Evolutionary conservation across 2,113 vertebrate genomes (phyloP).

Genomic region (Porphyrio hochstetteri): DNA sequence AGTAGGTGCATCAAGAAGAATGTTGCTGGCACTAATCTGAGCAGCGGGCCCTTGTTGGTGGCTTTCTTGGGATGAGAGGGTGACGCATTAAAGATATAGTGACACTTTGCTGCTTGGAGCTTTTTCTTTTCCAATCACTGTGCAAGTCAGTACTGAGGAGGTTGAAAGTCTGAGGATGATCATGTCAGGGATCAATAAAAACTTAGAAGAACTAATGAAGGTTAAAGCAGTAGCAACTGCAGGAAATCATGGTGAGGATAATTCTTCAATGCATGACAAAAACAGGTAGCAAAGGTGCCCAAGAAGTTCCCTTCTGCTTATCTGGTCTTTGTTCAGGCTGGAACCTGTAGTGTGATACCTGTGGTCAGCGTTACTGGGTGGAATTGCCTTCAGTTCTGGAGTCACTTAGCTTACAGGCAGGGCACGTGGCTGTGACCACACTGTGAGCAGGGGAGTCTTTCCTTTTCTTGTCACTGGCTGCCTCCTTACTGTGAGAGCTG

Average conservation of each 20-base stretch:
- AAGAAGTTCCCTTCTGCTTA: neutral
- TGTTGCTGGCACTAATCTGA: neutral
- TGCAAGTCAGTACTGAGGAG: neutral
- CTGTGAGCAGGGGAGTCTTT: neutral
- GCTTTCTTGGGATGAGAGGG: neutral
- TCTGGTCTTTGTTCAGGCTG: neutral
- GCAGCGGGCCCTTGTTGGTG: neutral
- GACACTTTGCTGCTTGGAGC: neutral
- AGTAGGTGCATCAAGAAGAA: neutral
- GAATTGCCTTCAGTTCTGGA: neutral
- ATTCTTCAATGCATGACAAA: neutral
- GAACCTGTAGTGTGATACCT: neutral
- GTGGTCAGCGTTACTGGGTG: neutral
- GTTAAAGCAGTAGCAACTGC: neutral
- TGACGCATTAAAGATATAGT: neutral
- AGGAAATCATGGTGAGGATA: neutral
- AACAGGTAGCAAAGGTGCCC: neutral
- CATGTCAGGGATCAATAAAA: neutral
- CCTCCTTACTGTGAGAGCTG: neutral
- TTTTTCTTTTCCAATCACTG: neutral
- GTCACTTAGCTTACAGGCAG: neutral
- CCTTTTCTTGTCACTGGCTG: neutral
- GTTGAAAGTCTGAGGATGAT: neutral
- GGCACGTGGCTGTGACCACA: rapidly evolving
- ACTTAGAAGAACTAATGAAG: neutral